Evolutionary conservation across 2,888 invertebrate genomes (phyloP), one percentile per base, ranked within the genome.

Genomic region (Nowickia ferox): DNA sequence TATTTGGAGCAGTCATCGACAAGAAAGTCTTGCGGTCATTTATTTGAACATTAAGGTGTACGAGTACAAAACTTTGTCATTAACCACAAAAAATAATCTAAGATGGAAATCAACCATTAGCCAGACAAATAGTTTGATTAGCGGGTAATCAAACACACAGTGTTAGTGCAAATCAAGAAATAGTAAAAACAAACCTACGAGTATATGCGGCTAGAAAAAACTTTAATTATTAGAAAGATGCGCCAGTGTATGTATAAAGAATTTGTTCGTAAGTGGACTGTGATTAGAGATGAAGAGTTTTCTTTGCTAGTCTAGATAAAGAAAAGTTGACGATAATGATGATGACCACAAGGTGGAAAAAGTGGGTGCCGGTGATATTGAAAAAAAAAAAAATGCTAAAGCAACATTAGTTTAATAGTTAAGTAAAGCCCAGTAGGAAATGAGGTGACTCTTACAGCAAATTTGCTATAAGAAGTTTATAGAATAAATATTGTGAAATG

Each of bases 21-120:
- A 81, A 38, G 84, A 81, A 85, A 81, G 81, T 81, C 30, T 84
- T 77, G 72, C 51, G 61, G 75, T 51, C 63, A 80, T 76, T 75
- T 30, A 1, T 66, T 44, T 42, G 63, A 55, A 19, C 30, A 66
- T 71, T 65, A 59, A 76, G 63, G 55, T 69, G 78, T 55, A 63
- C 57, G 74, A 79, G 78, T 55, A 63, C 57, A 78, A 79, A 46
- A 68, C 55, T 19, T 38, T 19, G 13, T 75, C 69, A 84, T 65
- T 65, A 84, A 75, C 75, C 63, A 61, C 74, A 84, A 75, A 71
- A 75, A 66, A 15, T 46, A 17, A 72, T 44, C 19, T 61, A 13
- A 44, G 9, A 76, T 65, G n/a, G 13, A 53, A 57, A 53, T 10
- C 6, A 76, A 22, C 19, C 13, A 30, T 44, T 59, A 44, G 51